phyloP scores from a whole-genome alignment of 2,113 vertebrate species.

The Hippocampus zosterae region DNA sequence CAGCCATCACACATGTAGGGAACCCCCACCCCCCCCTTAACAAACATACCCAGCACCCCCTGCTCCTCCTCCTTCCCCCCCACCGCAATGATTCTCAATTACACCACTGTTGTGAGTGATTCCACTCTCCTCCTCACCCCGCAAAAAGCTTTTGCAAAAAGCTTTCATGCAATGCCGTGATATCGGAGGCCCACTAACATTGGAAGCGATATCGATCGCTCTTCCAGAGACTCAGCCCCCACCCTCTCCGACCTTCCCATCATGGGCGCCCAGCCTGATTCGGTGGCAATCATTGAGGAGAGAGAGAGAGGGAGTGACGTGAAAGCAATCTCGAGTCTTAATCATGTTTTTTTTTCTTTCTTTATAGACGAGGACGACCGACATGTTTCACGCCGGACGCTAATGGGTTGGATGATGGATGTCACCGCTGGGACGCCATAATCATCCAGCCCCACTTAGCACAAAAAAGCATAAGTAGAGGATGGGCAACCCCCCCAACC shows the following conservation, averaged over 20 bases:
- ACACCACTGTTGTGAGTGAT: constrained; percentile 66
- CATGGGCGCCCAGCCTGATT: constrained; percentile 11
- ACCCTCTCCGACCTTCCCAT: constrained; percentile 37
- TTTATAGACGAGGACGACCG: constrained; percentile 23
- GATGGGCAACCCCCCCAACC: constrained; percentile 12
- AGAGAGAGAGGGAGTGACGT: not conserved
- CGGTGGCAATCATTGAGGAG: not conserved
- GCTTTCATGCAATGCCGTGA: constrained; percentile 63
- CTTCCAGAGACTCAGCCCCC: constrained; percentile 40
- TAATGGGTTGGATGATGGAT: constrained; percentile 70
- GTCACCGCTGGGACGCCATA: constrained; percentile 47
- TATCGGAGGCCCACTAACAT: constrained; percentile 52
- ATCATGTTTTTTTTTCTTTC: not conserved
- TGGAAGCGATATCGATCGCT: constrained; percentile 75
- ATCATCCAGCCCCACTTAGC: constrained; percentile 21
- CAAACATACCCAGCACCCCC: not conserved
- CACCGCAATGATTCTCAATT: constrained; percentile 59
- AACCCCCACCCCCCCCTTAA: constrained; percentile 14
- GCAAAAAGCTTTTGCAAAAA: constrained; percentile 68
- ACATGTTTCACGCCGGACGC: constrained; percentile 62
- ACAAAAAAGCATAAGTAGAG: constrained; percentile 23
- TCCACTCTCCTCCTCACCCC: constrained; percentile 55
- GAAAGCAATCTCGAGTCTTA: not conserved
- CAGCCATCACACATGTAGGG: constrained; percentile 36
- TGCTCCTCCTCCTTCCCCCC: not conserved